These are phyloP conservation scores for Drosophila antonietae DNA, from an alignment of 2,888 invertebrate species.

Conservation along the genomic window DNA sequence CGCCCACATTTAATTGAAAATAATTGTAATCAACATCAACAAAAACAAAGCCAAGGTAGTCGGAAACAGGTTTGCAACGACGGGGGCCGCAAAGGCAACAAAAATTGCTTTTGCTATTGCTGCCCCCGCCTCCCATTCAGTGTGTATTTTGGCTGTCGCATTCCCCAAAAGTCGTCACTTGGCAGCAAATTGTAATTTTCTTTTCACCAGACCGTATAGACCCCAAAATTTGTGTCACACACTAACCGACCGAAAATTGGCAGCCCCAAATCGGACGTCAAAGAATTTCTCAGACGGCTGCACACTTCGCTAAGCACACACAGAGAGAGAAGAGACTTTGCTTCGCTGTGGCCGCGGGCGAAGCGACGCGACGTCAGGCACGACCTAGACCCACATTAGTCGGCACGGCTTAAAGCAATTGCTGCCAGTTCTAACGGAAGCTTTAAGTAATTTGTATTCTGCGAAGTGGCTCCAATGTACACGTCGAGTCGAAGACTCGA, in stretches of 20 bases:
- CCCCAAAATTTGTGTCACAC: conserved; percentile 62
- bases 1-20: conserved; percentile 57
- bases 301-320: conserved; percentile 38
- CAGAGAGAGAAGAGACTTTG: neutral
- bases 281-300: conserved; percentile 72
- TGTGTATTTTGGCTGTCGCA: conserved; percentile 45
- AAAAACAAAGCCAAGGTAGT: conserved; percentile 73
- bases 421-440: conserved; percentile 61
- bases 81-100: conserved; percentile 19
- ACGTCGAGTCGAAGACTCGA: conserved; percentile 22
- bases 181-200: conserved; percentile 61
- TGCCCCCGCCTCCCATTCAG: conserved; percentile 20
- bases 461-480: neutral
- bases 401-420: conserved; percentile 45
- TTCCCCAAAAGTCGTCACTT: conserved; percentile 41
- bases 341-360: conserved; percentile 19
- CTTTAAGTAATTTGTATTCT: conserved; percentile 28
- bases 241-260: conserved; percentile 47
- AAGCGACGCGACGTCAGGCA: conserved; percentile 3
- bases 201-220: conserved; percentile 53
- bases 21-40: conserved; percentile 68
- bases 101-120: conserved; percentile 24
- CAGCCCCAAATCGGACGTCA: conserved; percentile 60
- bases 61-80: conserved; percentile 70
- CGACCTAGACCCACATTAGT: conserved; percentile 72